These are phyloP conservation scores for Pyrochroa serraticornis DNA, from an alignment of 2,888 invertebrate genomes.

Conservation along the genomic window DNA sequence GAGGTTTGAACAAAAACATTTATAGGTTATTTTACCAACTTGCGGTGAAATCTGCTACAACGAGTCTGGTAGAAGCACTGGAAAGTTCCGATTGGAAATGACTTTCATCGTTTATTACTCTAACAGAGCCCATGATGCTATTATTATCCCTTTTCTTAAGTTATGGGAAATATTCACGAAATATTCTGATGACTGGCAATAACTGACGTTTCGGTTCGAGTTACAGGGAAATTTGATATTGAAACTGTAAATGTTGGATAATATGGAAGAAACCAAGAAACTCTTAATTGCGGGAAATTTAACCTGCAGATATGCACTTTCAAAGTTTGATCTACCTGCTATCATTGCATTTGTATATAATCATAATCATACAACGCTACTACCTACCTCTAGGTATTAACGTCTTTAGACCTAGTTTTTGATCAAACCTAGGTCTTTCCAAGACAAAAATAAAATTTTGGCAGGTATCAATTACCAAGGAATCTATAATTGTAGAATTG, in stretches of 20 bases:
- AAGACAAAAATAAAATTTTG: too few relatives aligned
- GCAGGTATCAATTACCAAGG: too few relatives aligned
- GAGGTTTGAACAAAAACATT: conserved; percentile 19
- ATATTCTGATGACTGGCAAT: conserved; percentile 27
- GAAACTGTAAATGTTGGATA: neutral
- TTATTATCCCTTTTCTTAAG: neutral
- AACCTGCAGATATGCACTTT: neutral
- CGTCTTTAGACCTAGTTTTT: too few relatives aligned
- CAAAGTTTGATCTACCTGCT: too few relatives aligned
- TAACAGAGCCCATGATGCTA: conserved; percentile 58
- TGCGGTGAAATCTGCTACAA: conserved; percentile 94
- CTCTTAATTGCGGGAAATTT: neutral
- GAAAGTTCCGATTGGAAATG: conserved; percentile 86
- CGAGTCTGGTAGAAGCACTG: conserved; percentile 85
- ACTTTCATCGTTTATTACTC: conserved; percentile 73
- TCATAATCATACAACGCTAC: too few relatives aligned
- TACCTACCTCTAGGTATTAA: too few relatives aligned
- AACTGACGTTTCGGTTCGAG: neutral
- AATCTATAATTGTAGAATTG: too few relatives aligned
- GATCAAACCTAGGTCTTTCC: too few relatives aligned
- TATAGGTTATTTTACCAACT: conserved; percentile 72
- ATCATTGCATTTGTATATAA: too few relatives aligned
- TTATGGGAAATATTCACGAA: neutral
- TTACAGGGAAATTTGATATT: neutral
- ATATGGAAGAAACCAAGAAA: neutral